phyloP scores from a whole-genome alignment of 2,888 invertebrate species.

The Lasioglossum vierecki region DNA sequence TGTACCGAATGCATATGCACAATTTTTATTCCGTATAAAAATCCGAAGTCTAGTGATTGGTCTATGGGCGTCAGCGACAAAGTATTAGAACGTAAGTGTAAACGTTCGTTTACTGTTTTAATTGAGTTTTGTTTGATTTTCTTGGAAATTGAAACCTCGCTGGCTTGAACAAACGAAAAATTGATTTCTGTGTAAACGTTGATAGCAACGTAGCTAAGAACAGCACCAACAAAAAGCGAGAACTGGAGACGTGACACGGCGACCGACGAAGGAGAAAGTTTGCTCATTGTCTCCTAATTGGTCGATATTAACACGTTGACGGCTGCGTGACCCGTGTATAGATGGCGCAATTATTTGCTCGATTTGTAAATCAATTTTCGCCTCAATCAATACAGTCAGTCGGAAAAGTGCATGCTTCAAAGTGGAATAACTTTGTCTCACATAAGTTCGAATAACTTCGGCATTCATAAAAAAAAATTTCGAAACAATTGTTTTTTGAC shows the following conservation, averaged over 20 bases:
- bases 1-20: too few relatives aligned
- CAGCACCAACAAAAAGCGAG: background rate
- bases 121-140: background rate
- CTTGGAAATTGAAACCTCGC: background rate
- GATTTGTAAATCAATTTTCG: background rate
- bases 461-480: too few relatives aligned
- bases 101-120: background rate
- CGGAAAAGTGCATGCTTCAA: background rate
- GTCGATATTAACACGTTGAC: slow-evolving; percentile 1
- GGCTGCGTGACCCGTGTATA: background rate
- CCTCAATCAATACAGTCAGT: background rate
- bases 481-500: too few relatives aligned
- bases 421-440: background rate
- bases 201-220: background rate
- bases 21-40: too few relatives aligned
- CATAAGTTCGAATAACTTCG: background rate
- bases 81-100: background rate
- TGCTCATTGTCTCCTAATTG: slow-evolving; percentile 3
- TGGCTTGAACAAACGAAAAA: background rate
- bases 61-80: background rate
- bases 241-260: background rate
- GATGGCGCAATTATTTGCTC: background rate
- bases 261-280: background rate
- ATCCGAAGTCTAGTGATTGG: too few relatives aligned
- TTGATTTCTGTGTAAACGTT: background rate